phyloP scores from a whole-genome alignment of 2,888 invertebrate species.

The Ditylenchus weischeri region DNA sequence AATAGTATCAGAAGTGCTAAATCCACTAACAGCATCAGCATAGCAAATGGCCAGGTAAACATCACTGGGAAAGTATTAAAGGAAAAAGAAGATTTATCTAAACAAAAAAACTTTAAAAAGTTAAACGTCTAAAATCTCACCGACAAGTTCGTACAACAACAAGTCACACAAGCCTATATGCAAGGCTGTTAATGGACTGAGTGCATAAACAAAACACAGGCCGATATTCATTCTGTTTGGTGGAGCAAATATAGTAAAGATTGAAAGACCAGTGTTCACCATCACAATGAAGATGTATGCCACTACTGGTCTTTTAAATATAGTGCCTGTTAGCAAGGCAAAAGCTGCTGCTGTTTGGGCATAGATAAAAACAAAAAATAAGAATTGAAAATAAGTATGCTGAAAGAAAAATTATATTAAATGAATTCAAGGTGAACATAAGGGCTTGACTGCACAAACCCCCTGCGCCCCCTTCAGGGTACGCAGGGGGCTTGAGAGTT shows the following conservation, averaged over 20 bases:
- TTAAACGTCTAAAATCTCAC: conserved; percentile 36
- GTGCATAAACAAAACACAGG: conserved; percentile 36
- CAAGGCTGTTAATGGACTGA: conserved; percentile 44
- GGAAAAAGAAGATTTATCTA: conserved; percentile 25
- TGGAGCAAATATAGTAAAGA: conserved; percentile 9
- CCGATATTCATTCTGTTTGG: conserved; percentile 28
- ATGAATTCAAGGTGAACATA: too few species aligned
- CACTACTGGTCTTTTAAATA: neutral
- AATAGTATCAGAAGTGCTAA: conserved; percentile 47
- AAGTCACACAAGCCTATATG: conserved; percentile 28
- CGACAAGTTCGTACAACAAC: conserved; percentile 6
- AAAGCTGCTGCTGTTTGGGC: conserved; percentile 4
- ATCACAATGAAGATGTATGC: neutral
- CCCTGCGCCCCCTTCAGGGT: too few species aligned
- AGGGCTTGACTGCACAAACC: too few species aligned
- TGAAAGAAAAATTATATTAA: neutral
- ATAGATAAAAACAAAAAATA: neutral
- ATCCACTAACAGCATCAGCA: conserved; percentile 9
- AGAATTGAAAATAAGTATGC: neutral
- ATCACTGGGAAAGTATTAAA: neutral
- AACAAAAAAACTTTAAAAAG: too few species aligned
- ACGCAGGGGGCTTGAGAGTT: too few species aligned
- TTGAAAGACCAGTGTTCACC: neutral
- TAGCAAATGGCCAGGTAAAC: neutral
- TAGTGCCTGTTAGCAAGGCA: neutral